These are phyloP conservation scores for Babyrousa celebensis DNA, from an alignment of 2,797 vertebrate genomes.

Conservation along the genomic window DNA sequence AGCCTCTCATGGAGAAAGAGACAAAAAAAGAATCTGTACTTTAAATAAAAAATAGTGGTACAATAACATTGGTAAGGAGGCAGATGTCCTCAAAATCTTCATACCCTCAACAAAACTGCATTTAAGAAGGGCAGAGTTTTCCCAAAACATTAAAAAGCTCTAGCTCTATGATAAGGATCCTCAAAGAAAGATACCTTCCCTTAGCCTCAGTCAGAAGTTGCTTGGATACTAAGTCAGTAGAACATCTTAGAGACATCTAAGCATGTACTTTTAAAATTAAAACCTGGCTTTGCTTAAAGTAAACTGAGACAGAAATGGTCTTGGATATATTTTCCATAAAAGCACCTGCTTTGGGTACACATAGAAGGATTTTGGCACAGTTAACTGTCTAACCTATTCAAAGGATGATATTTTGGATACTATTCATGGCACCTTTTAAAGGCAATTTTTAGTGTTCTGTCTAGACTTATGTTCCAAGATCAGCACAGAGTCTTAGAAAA, in stretches of 20 bases:
- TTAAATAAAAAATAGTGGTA: conserved; percentile 71
- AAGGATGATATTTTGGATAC: conserved; percentile 81
- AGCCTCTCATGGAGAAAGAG: conserved; percentile 82
- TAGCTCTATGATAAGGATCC: conserved; percentile 46
- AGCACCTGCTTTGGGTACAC: conserved; percentile 85
- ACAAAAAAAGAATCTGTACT: conserved; percentile 77
- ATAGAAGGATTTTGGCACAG: conserved; percentile 78
- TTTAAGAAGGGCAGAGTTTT: conserved; percentile 59
- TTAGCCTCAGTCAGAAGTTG: conserved; percentile 69
- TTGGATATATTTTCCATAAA: conserved; percentile 81
- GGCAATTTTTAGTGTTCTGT: conserved; percentile 85
- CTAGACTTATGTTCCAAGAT: conserved; percentile 87
- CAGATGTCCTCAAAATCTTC: conserved; percentile 56
- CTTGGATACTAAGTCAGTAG: conserved; percentile 77
- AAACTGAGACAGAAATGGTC: conserved; percentile 69
- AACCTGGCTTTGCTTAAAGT: conserved; percentile 80
- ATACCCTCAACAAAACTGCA: conserved; percentile 68
- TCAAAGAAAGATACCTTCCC: conserved; percentile 66
- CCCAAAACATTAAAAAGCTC: conserved; percentile 51
- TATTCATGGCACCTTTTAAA: conserved; percentile 85
- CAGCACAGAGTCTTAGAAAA: conserved; percentile 68
- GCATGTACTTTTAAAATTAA: conserved; percentile 79
- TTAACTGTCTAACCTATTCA: conserved; percentile 72
- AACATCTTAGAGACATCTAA: conserved; percentile 75
- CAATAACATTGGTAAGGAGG: conserved; percentile 76